phyloP scores from a whole-genome alignment of 2,888 invertebrate species.

The Lamproptera curius region DNA sequence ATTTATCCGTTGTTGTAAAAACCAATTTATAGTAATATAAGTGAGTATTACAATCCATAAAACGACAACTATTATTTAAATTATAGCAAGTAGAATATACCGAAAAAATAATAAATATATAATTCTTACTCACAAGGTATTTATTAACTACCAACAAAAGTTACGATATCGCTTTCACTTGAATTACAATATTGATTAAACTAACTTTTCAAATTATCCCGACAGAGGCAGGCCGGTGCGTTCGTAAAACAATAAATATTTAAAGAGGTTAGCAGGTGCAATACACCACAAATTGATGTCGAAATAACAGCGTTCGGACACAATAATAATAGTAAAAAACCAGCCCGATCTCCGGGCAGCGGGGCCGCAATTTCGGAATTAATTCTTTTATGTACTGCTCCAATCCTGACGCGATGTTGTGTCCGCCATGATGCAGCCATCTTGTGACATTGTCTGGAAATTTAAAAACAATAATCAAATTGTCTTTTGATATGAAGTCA shows the following conservation, averaged over 20 bases:
- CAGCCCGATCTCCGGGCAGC: constrained; percentile 41
- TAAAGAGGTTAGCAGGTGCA: constrained; percentile 69
- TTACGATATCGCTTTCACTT: neutral
- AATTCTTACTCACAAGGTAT: no score
- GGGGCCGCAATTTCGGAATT: constrained; percentile 64
- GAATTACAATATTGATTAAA: constrained; percentile 23
- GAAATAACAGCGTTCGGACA: constrained; percentile 60
- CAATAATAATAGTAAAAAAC: constrained; percentile 56
- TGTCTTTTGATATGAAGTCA: no score
- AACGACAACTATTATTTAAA: no score
- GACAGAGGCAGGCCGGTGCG: constrained; percentile 41
- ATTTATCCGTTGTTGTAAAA: no score
- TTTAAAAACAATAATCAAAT: no score
- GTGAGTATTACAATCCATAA: no score
- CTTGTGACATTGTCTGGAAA: no score
- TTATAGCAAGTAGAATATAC: no score
- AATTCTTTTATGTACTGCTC: constrained; percentile 64
- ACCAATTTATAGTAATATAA: no score
- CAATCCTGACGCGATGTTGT: constrained; percentile 43
- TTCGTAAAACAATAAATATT: constrained; percentile 64
- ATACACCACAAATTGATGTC: constrained; percentile 60
- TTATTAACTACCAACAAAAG: neutral
- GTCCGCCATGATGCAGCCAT: constrained; percentile 36
- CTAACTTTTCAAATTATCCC: constrained; percentile 47
- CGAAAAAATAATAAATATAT: no score